phyloP scores from a whole-genome alignment of 23 tunicate species.

The Halocynthia roretzi region DNA sequence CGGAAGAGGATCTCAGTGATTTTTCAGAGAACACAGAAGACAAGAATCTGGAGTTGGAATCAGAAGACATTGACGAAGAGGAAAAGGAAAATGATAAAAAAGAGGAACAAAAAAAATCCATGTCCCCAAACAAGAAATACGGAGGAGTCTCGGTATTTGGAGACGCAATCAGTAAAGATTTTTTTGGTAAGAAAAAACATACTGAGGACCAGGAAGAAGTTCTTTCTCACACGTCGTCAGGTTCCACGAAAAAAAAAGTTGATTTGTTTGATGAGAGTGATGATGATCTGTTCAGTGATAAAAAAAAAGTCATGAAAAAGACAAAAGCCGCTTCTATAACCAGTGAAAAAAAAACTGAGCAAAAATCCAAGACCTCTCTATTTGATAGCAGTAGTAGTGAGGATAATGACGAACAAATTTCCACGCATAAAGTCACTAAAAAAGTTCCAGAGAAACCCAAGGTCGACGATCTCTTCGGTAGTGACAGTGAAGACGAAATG shows the following conservation, averaged over 20 bases:
- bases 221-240: not conserved
- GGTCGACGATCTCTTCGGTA: slow-evolving; percentile 10
- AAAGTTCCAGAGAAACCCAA: not conserved
- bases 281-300: slow-evolving; percentile 8
- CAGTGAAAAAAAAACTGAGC: not conserved
- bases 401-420: slow-evolving; percentile 6
- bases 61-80: slow-evolving; percentile 14
- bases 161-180: slow-evolving; percentile 74
- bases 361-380: not conserved
- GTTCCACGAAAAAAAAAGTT: not conserved
- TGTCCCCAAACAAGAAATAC: slow-evolving; percentile 23
- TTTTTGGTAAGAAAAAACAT: slow-evolving; percentile 21
- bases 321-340: not conserved
- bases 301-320: not conserved
- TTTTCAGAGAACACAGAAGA: not conserved
- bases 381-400: not conserved
- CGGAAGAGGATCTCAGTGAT: slow-evolving; percentile 25
- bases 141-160: slow-evolving; percentile 85
- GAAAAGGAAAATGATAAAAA: not conserved
- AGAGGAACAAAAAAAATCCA: slow-evolving; percentile 15
- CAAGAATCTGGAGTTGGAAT: slow-evolving; percentile 18
- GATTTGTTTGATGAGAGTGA: slow-evolving; percentile 20
- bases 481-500: slow-evolving; percentile 16
- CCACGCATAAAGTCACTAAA: not conserved
- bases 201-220: not conserved